Evolutionary conservation across 2,888 invertebrate species (phyloP).

Genomic region (Philaethria dido): DNA sequence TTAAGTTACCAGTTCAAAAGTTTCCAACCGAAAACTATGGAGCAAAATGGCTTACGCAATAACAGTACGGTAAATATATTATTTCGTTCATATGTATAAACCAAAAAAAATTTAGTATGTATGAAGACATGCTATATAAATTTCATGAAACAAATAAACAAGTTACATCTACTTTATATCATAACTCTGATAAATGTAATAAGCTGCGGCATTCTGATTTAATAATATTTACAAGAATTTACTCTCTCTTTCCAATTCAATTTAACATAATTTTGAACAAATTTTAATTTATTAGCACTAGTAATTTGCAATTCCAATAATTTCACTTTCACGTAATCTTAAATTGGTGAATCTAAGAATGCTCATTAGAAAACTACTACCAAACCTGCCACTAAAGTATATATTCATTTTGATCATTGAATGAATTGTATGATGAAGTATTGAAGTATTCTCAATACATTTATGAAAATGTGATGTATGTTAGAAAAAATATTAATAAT

Average conservation of each 20-base stretch:
- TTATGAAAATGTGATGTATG: too few species aligned
- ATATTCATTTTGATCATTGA: neutral
- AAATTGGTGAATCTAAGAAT: neutral
- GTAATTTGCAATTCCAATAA: slow-evolving; percentile 15
- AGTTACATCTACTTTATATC: neutral
- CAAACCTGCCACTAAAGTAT: neutral
- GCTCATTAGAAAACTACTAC: neutral
- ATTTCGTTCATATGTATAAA: too few species aligned
- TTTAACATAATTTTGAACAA: slow-evolving; percentile 15
- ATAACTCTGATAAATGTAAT: neutral
- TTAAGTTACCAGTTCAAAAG: too few species aligned
- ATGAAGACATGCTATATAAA: neutral
- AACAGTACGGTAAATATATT: too few species aligned
- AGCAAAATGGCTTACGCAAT: too few species aligned
- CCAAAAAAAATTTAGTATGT: too few species aligned
- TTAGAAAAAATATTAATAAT: too few species aligned
- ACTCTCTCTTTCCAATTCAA: slow-evolving; percentile 10
- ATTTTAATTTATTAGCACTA: slow-evolving; percentile 10
- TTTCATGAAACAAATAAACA: neutral
- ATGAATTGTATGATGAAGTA: neutral
- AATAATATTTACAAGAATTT: slow-evolving; percentile 4
- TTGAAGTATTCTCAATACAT: neutral
- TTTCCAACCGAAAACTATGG: too few species aligned
- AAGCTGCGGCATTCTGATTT: neutral
- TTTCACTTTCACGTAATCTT: slow-evolving; percentile 25